Evolutionary conservation across 2,888 invertebrate genomes (phyloP).

Genomic region (Arenicola marina): DNA sequence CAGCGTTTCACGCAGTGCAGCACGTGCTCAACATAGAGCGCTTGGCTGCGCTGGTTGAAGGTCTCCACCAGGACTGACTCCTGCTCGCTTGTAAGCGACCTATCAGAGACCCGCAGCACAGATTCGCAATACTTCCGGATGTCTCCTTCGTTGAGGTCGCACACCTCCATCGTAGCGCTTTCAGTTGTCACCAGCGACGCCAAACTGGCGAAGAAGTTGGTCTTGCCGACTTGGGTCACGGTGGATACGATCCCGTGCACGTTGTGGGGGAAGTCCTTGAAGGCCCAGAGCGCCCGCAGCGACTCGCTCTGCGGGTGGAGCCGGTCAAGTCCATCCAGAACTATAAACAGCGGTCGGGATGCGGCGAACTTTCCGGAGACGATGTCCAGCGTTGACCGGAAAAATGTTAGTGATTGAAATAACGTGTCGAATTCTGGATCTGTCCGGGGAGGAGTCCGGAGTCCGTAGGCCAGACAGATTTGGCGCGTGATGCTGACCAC

Average conservation of each 20-base stretch:
- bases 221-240: conserved; percentile 9
- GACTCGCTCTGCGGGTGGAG: conserved; percentile 28
- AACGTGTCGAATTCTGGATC: conserved; percentile 18
- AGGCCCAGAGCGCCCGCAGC: conserved; percentile 26
- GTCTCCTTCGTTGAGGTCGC: neutral
- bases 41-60: neutral
- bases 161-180: conserved; percentile 3
- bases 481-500: conserved; percentile 28
- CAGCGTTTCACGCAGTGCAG: conserved; percentile 3
- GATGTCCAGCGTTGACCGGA: conserved; percentile 15
- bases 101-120: neutral
- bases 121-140: conserved; percentile 9
- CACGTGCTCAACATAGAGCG: conserved; percentile 13
- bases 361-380: conserved; percentile 23
- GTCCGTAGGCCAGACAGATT: conserved; percentile 27
- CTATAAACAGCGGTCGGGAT: conserved; percentile 25
- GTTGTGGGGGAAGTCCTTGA: conserved; percentile 23
- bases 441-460: conserved; percentile 13
- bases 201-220: conserved; percentile 20
- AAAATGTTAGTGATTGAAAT: conserved; percentile 19
- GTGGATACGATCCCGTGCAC: conserved; percentile 31
- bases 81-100: conserved; percentile 20
- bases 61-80: neutral
- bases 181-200: conserved; percentile 14
- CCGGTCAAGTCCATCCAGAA: conserved; percentile 31